Evolutionary conservation across 2,888 invertebrate genomes (phyloP), one percentile per base, ranked within the genome.

Genomic region (Blastobasis lacticolella): DNA sequence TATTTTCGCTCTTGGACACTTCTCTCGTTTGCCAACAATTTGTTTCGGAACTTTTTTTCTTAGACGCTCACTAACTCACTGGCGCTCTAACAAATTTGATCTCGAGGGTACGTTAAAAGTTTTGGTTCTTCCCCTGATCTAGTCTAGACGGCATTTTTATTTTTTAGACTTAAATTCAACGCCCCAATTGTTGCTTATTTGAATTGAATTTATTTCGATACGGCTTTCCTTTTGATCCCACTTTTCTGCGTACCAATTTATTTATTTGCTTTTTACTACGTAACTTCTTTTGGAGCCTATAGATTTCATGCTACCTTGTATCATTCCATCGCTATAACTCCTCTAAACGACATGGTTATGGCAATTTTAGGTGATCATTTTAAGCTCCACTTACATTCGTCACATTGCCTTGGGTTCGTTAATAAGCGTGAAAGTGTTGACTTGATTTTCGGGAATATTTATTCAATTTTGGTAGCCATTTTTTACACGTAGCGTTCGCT

Each of bases 1-100:
- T 86, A 85, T 85, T 84, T 86, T 84, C 73, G 78, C 77, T 81
- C 75, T 78, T 75, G 78, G 85, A 83, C 85, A 85, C 83, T 84
- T 83, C 75, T 75, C 75, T 71, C 77, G 81, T 81, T 85, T 80
- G 84, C 81, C 75, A 82, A 84, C 83, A 83, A 85, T 81, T 85
- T 83, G 84, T 84, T 84, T 84, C 64, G 79, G 76, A 71, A 73
- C 73, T 81, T 83, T 82, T 84, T 85, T 70, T 72, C 70, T 63
- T 66, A 66, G 69, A 71, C 63, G 67, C 71, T 73, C 66, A 66
- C 66, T 73, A 71, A 75, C 70, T 81, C 71, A 71, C 67, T 23
- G 64, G 69, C 67, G 63, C 64, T 71, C 72, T 75, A 72, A 79
- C 79, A 79, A 81, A 83, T 81, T 78, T 77, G 75, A 75, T 78